Percentiles rank a stretch among this genome's conserved stretches.
Evolutionary conservation across 2,113 vertebrate genomes (phyloP).

Genomic region (Platanista minor): DNA sequence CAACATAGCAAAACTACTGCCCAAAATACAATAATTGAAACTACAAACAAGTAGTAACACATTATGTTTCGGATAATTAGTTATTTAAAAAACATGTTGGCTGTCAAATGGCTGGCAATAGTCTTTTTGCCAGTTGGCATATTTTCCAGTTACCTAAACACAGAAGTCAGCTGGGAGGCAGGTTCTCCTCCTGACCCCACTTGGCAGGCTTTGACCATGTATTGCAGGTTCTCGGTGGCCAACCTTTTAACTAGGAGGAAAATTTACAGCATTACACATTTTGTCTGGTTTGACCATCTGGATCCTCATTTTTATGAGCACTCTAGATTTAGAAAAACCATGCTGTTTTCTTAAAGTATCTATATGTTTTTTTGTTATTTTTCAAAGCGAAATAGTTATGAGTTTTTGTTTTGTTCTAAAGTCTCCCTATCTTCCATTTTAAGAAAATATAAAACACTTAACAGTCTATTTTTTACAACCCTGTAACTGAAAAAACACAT

Average conservation of each 20-base stretch:
- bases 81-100: slow-evolving; percentile 77
- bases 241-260: slow-evolving; percentile 89
- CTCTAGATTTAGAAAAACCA: slow-evolving; percentile 73
- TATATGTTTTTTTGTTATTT: slow-evolving; percentile 44
- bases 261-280: slow-evolving; percentile 76
- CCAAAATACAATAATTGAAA: slow-evolving; percentile 73
- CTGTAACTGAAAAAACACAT: neutral
- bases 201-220: slow-evolving; percentile 89
- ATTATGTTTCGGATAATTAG: slow-evolving; percentile 81
- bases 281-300: slow-evolving; percentile 80
- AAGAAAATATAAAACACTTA: slow-evolving; percentile 23
- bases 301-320: slow-evolving; percentile 71
- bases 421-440: neutral
- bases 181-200: slow-evolving; percentile 80
- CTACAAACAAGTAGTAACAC: slow-evolving; percentile 77
- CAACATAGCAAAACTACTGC: slow-evolving; percentile 64
- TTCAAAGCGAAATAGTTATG: slow-evolving; percentile 47
- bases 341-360: slow-evolving; percentile 63
- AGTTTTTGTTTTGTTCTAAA: slow-evolving; percentile 48
- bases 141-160: slow-evolving; percentile 88
- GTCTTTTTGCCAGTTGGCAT: slow-evolving; percentile 76
- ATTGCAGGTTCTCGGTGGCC: slow-evolving; percentile 89
- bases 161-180: slow-evolving; percentile 85
- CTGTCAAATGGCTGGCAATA: slow-evolving; percentile 78
- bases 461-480: slow-evolving; percentile 32